Evolutionary conservation across 2,113 vertebrate genomes (phyloP).

Genomic region (Microcebus murinus): DNA sequence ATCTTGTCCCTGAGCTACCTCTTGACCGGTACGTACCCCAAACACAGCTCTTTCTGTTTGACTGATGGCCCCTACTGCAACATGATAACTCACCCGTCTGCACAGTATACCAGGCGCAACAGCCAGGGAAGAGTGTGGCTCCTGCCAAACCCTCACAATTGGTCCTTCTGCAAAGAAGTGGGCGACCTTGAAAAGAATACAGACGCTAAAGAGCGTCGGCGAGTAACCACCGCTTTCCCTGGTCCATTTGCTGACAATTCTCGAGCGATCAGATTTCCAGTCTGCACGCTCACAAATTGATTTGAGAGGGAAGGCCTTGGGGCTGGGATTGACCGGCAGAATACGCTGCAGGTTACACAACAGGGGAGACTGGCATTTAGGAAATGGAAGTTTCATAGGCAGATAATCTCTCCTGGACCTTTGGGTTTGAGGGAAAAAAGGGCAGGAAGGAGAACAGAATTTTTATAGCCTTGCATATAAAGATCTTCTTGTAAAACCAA

Average conservation of each 20-base stretch:
- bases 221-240: neutral
- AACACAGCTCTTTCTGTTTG: neutral
- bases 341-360: neutral
- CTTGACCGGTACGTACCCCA: neutral
- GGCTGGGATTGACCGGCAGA: neutral
- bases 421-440: constrained; percentile 55
- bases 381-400: constrained; percentile 52
- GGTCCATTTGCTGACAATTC: neutral
- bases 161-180: neutral
- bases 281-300: neutral
- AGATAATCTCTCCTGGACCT: constrained; percentile 52
- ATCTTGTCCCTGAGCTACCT: neutral
- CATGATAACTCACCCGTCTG: neutral
- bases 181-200: neutral
- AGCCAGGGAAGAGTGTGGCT: neutral
- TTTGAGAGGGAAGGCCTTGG: neutral
- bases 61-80: accelerated
- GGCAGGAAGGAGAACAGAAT: constrained; percentile 72
- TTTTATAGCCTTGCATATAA: constrained; percentile 64
- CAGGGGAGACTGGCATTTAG: constrained; percentile 25
- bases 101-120: neutral
- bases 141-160: neutral
- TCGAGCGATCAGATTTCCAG: neutral
- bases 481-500: constrained; percentile 72
- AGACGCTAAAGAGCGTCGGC: neutral